phyloP scores from a whole-genome alignment of 2,113 vertebrate genomes.

The Ramphastos sulfuratus region DNA sequence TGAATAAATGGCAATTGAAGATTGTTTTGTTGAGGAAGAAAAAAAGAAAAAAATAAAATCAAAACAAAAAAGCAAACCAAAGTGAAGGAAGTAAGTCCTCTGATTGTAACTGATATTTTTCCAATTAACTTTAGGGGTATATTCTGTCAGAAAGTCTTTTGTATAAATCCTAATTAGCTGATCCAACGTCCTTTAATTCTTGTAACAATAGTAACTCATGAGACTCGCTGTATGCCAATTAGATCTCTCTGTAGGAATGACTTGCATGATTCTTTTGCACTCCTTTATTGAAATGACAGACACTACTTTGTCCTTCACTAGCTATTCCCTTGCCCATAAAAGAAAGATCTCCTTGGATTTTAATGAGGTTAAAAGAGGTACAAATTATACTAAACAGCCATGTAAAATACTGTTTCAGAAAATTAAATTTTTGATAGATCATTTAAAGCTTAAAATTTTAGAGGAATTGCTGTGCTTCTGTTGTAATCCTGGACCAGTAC shows the following conservation, averaged over 20 bases:
- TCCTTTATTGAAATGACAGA: background rate
- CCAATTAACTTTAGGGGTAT: background rate
- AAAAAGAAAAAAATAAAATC: background rate
- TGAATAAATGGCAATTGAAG: background rate
- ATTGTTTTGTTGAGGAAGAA: background rate
- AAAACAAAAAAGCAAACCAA: background rate
- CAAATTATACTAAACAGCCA: background rate
- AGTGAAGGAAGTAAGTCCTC: background rate
- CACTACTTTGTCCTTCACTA: background rate
- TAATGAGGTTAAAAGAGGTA: background rate
- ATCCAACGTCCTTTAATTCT: background rate
- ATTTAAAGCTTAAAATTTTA: background rate
- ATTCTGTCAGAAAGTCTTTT: background rate
- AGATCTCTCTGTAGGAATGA: background rate
- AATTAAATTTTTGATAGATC: background rate
- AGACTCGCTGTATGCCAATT: background rate
- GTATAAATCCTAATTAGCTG: conserved; percentile 9
- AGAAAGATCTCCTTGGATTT: background rate
- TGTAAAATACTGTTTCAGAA: background rate
- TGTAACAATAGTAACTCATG: background rate
- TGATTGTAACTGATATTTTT: background rate
- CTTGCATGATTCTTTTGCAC: background rate
- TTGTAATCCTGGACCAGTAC: background rate
- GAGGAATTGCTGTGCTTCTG: background rate
- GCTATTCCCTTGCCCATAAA: background rate